Evolutionary conservation across 2,113 vertebrate genomes (phyloP), one percentile per base, ranked within the genome.

Genomic region (Rana temporaria): DNA sequence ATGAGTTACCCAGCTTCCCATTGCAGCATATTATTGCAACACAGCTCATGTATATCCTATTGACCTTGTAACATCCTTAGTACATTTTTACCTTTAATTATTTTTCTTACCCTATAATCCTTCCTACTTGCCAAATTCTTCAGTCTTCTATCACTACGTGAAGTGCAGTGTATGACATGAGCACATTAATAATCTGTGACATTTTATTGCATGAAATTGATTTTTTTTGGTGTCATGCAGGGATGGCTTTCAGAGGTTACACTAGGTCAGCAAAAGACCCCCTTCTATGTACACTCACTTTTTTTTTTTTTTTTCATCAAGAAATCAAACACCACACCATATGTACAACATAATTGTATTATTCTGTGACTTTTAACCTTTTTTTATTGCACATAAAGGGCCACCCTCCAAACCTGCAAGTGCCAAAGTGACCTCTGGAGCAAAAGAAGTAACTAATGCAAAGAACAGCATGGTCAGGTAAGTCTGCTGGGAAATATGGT

Each of bases 391-490:
- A 48, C 42, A 0, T 20, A 55, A 34, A 83, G 81, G 71, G 6
- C 52, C 48, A 11, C 6, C 3, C 2, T 38, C 80, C 15, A 82
- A 32, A 16, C n/a, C 60, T 53, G 18, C 60, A 8, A 5, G 16
- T 38, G 38, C 52, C 19, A 83, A 83, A 68, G 19, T 4, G 14
- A 30, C 32, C 14, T 6, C 59, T 26, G 64, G 63, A 11, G 16
- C 48, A 72, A 83, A 83, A 34, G 63, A 76, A 59, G 16, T 63
- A 68, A n/a, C 53, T 2, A 12, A 26, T 5, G 7, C 55, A 59
- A 83, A 83, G 63, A 48, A n/a, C 72, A 76, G 22, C 34, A 9
- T 22, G 4, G 20, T 57, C 81, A 75, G 81, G 81, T 83, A 83
- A 76, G 72, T 8, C 30, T 4, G 22, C 9, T 66, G 1, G 26